phyloP scores from a whole-genome alignment of 2,888 invertebrate genomes.

The Ariolimax columbianus region DNA sequence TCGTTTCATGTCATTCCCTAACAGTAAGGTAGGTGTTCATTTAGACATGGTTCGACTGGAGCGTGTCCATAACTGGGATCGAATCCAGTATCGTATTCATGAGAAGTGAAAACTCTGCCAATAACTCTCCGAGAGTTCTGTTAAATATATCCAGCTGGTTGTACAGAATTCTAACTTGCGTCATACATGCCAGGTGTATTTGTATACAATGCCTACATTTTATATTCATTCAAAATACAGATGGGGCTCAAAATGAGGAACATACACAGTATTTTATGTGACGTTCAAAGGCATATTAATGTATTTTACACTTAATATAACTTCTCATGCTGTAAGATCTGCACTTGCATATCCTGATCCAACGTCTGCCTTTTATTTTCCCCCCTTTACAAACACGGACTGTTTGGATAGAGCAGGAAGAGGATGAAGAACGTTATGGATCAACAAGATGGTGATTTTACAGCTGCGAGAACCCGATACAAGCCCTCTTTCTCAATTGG shows the following conservation, averaged over 20 bases:
- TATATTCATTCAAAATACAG: slow-evolving; percentile 15
- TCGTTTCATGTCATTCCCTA: too few relatives aligned
- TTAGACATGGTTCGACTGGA: too few relatives aligned
- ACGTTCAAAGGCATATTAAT: neutral
- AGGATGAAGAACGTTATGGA: slow-evolving; percentile 34
- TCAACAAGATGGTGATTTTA: slow-evolving; percentile 45
- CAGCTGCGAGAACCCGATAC: slow-evolving; percentile 38
- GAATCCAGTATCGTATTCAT: too few relatives aligned
- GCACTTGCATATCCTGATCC: neutral
- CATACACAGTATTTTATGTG: neutral
- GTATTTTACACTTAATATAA: slow-evolving; percentile 14
- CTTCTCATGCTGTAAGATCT: neutral
- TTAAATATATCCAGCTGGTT: neutral
- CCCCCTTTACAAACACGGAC: slow-evolving; percentile 33
- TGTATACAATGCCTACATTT: neutral
- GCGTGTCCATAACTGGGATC: too few relatives aligned
- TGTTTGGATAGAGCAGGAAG: slow-evolving; percentile 36
- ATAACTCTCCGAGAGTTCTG: too few relatives aligned
- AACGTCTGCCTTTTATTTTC: neutral
- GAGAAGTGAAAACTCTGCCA: too few relatives aligned
- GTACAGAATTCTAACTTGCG: neutral
- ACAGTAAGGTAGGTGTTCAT: too few relatives aligned
- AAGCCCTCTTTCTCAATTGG: slow-evolving; percentile 31
- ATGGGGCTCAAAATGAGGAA: neutral
- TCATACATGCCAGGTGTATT: neutral